A percentile compares a stretch with the other conserved stretches of the same genome.
Conservation (phyloP, 2,113 vertebrate genomes). For the Catharus fuscescens region DNA sequence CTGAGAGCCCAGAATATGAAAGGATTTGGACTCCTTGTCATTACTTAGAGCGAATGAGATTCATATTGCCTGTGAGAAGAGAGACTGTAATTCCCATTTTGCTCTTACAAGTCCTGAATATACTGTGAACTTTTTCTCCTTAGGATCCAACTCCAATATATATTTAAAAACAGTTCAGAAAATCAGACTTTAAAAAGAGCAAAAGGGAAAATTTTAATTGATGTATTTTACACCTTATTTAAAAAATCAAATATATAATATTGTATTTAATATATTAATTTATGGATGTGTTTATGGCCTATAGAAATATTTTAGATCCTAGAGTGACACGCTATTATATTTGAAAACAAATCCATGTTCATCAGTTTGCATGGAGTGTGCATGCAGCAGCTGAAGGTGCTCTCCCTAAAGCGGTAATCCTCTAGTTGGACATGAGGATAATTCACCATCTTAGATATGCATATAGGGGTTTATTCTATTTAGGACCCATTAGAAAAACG, state of each 20-base stretch:
- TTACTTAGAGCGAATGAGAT: background rate
- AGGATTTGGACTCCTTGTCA: background rate
- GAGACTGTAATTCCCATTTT: background rate
- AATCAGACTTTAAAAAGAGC: background rate
- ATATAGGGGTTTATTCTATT: background rate
- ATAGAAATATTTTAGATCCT: background rate
- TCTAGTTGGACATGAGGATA: background rate
- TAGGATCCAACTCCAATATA: background rate
- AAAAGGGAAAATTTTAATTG: background rate
- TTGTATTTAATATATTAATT: background rate
- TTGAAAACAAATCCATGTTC: background rate
- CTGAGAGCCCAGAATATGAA: background rate
- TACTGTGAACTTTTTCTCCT: background rate
- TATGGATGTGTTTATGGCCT: background rate
- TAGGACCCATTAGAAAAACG: background rate
- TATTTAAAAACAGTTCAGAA: background rate
- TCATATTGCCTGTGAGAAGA: background rate
- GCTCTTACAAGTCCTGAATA: background rate
- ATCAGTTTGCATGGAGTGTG: background rate
- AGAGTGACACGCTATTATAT: background rate
- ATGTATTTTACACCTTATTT: background rate
- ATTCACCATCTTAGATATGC: background rate
- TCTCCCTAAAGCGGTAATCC: background rate
- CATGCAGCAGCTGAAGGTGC: background rate
- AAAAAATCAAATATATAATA: background rate